These are phyloP conservation scores for Pedicia rivosa DNA, from an alignment of 2,888 invertebrate species.

Conservation along the genomic window DNA sequence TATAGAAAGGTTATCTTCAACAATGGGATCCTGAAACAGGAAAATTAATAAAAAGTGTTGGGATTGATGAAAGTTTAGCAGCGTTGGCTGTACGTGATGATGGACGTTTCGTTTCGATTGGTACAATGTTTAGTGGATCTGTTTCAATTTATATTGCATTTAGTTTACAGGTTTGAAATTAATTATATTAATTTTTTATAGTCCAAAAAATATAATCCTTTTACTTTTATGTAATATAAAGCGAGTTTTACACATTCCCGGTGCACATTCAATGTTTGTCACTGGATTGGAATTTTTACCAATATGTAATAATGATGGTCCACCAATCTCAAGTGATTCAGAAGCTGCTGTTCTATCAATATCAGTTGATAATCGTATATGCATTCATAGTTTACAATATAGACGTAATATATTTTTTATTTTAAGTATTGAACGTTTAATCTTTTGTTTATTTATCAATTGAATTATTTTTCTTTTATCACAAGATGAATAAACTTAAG, in stretches of 20 bases:
- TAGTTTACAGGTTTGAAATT: slow-evolving; percentile 55
- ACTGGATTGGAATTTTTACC: slow-evolving; percentile 91
- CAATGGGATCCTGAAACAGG: slow-evolving; percentile 59
- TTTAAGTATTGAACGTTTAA: no score
- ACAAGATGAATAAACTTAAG: no score
- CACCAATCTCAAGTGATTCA: slow-evolving; percentile 52
- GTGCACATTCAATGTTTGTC: slow-evolving; percentile 92
- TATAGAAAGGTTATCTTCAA: slow-evolving; percentile 50
- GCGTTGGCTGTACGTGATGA: slow-evolving; percentile 80
- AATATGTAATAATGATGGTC: slow-evolving; percentile 45
- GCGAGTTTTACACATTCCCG: slow-evolving; percentile 65
- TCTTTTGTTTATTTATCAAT: no score
- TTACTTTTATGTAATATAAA: slow-evolving; percentile 26
- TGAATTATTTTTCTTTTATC: no score
- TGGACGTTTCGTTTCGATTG: slow-evolving; percentile 81
- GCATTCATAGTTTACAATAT: slow-evolving; percentile 71
- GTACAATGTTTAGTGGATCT: slow-evolving; percentile 86
- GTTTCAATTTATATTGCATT: slow-evolving; percentile 83
- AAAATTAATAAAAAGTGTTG: slow-evolving; percentile 36
- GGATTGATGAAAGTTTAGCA: slow-evolving; percentile 59
- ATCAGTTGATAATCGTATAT: slow-evolving; percentile 87
- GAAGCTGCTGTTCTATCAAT: slow-evolving; percentile 87
- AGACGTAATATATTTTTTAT: slow-evolving; percentile 59
- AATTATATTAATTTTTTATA: background rate
- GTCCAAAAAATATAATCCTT: background rate